Evolutionary conservation across 1,140 invertebrate genomes (phyloP).

Genomic region (Muscidifurax raptorellus): DNA sequence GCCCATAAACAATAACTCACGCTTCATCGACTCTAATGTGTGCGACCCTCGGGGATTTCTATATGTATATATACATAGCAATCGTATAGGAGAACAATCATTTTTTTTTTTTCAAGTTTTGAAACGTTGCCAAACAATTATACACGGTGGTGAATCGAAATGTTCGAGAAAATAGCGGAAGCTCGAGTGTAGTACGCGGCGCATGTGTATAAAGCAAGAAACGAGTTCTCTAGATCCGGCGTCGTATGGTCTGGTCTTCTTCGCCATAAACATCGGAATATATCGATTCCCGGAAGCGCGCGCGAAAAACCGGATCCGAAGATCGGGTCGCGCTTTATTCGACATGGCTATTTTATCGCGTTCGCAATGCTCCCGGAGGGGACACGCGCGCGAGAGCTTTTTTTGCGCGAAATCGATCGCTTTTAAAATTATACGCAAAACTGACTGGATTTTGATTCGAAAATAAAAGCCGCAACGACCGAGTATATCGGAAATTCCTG

Average conservation of each 20-base stretch:
- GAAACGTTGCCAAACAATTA: too few species aligned
- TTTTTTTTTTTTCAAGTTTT: not conserved
- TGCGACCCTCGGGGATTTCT: not conserved
- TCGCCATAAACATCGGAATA: slow-evolving; percentile 47
- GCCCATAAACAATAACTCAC: slow-evolving; percentile 70
- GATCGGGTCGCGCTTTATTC: slow-evolving; percentile 15
- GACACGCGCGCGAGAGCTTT: too few species aligned
- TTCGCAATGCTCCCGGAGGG: not conserved
- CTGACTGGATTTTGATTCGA: too few species aligned
- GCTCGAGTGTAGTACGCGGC: too few species aligned
- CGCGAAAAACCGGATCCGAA: slow-evolving; percentile 49
- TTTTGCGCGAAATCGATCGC: not conserved
- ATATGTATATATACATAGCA: too few species aligned
- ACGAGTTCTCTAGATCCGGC: slow-evolving; percentile 53
- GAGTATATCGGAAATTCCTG: not conserved
- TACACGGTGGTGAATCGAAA: too few species aligned
- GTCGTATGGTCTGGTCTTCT: slow-evolving; percentile 61
- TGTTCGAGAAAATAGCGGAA: too few species aligned
- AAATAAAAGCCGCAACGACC: not conserved
- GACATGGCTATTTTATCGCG: not conserved
- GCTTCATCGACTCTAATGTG: slow-evolving; percentile 55
- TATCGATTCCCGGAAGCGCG: slow-evolving; percentile 58
- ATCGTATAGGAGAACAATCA: not conserved
- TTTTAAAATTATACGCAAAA: not conserved
- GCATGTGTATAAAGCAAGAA: not conserved